phyloP scores from a whole-genome alignment of 2,888 invertebrate genomes.

The Sinopyrophorus schimmeli region DNA sequence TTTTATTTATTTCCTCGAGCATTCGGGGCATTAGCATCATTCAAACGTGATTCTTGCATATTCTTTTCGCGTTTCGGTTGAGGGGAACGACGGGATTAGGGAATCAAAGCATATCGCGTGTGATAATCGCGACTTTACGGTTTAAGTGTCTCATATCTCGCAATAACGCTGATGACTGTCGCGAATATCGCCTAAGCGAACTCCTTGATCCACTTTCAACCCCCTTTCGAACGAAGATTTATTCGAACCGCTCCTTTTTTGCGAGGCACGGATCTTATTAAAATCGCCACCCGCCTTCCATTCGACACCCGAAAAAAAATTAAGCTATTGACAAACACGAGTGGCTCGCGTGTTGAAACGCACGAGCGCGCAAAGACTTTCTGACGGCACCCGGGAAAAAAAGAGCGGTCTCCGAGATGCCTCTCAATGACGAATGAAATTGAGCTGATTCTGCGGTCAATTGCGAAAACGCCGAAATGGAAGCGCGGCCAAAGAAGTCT shows the following conservation, averaged over 20 bases:
- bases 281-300: too few species aligned
- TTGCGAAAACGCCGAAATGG: slow-evolving; percentile 13
- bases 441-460: slow-evolving; percentile 17
- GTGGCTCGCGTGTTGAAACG: slow-evolving; percentile 41
- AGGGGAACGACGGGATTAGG: slow-evolving; percentile 37
- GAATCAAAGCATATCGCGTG: slow-evolving; percentile 49
- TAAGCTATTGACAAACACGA: too few species aligned
- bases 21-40: slow-evolving; percentile 36
- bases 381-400: slow-evolving; percentile 27
- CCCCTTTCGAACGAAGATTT: slow-evolving; percentile 18
- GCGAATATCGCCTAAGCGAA: slow-evolving; percentile 21
- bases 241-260: slow-evolving; percentile 9
- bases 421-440: slow-evolving; percentile 20
- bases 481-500: neutral
- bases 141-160: slow-evolving; percentile 45
- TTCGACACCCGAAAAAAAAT: too few species aligned
- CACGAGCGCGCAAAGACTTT: slow-evolving; percentile 44
- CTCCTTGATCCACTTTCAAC: slow-evolving; percentile 27
- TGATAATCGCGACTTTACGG: slow-evolving; percentile 51
- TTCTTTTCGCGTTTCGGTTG: slow-evolving; percentile 25
- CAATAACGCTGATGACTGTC: slow-evolving; percentile 47
- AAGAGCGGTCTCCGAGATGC: slow-evolving; percentile 15
- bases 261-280: slow-evolving; percentile 3
- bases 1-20: slow-evolving; percentile 24
- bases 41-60: slow-evolving; percentile 25